Conservation (phyloP, 2,113 vertebrate genomes). For the Phodopus roborovskii region DNA sequence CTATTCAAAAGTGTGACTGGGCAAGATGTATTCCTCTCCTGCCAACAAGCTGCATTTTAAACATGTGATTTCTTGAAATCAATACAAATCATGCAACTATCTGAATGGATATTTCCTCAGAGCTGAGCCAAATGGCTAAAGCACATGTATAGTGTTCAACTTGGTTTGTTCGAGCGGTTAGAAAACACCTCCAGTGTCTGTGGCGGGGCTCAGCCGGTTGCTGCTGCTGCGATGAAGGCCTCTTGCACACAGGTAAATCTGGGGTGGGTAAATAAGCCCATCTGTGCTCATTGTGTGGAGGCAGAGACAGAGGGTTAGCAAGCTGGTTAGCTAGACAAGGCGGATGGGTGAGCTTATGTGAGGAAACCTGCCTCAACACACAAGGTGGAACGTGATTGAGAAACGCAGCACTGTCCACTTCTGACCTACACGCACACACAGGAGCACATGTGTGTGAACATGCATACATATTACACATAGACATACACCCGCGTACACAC, state of each 20-base stretch:
- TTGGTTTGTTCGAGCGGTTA: neutral
- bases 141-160: fast-evolving
- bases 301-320: neutral
- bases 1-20: neutral
- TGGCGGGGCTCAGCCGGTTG: too few relatives aligned
- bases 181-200: neutral
- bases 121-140: neutral
- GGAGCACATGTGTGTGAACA: neutral
- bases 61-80: neutral
- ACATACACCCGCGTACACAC: too few relatives aligned
- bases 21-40: neutral
- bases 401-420: too few relatives aligned
- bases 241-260: too few relatives aligned
- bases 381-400: neutral
- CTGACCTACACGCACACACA: neutral
- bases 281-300: too few relatives aligned
- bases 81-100: neutral
- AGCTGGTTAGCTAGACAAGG: neutral
- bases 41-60: neutral
- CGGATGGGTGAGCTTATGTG: neutral
- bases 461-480: neutral
- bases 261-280: neutral
- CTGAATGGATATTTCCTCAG: fast-evolving
- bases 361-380: neutral
- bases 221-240: neutral